Base-by-base conservation (phyloP, 2,797 vertebrate genomes). In the Chaenodraco wilsoni region DNA sequence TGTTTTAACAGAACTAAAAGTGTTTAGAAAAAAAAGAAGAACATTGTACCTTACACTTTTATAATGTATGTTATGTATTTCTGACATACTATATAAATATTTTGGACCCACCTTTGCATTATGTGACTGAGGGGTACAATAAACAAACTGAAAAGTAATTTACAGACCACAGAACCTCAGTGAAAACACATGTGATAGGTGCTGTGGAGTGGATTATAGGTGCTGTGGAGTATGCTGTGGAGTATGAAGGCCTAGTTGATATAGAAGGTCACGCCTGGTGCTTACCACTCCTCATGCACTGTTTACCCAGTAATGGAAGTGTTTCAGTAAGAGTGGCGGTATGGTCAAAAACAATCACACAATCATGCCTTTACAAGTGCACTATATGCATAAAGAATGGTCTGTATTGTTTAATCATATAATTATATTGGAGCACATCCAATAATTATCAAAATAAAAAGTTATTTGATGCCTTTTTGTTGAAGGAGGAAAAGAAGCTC, bases 131-230 rank as follows among this genome's bases (percentile, higher is more conserved):
- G 10, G 14, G 10, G 15, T 45, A 27, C 12, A 17, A 5, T 14
- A 4, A 14, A 23, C n/a, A 9, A n/a, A 52, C 16, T 41, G 14
- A 54, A 44, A 46, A 51, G 17, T 19, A 55, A 19, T 44, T 5
- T 33, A 44, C 49, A 31, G 41, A 46, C 46, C 48, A 46, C 6
- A 69, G 31, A 46, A 12, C 31, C 23, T 51, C 43, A 60, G 56
- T 64, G 55, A 76, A 65, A 61, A 50, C 21, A 48, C 5, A 40
- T n/a, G 37, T 54, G 41, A 48, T 31, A 37, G 54, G 55, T 61
- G 16, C 49, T 65, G 17, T 3, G 31, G 31, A 48, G 48, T 27
- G 27, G 27, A 27, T 4, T 27, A 27, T 27, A 27, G 27, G 27
- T 27, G 27, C 27, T 27, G 4, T 27, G 27, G 27, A 27, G 27